Evolutionary conservation across 2,113 vertebrate genomes (phyloP), one percentile per base, ranked within the genome.

Genomic region (Microtus pennsylvanicus): DNA sequence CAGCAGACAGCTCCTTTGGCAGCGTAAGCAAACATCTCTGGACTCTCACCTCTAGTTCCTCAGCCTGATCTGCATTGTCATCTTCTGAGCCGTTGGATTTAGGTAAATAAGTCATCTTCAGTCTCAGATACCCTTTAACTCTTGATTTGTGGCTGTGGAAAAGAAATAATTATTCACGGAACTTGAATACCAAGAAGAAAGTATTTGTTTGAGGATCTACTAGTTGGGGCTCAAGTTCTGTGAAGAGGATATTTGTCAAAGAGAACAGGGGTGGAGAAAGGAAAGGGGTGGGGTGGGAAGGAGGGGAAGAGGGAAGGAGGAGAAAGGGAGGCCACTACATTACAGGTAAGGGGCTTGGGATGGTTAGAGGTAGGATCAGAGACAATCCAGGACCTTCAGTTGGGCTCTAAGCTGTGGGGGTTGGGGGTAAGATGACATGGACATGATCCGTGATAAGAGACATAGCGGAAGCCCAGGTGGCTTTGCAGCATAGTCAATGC

Each of bases 51-150:
- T 99, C 99, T 30, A 98, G 88, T 81, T 99, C 99, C 96, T 99
- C 99, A 4, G 98, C 98, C 97, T 99, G 99, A 93, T 99, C 99
- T 45, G 98, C 61, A 1, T 98, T 97, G 93, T 99, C 99, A 55
- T 99, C 99, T 97, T 99, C 99, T 83, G 99, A 99, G 42, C 98
- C 99, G 52, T 88, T 97, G 97, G 96, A 99, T 98, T 99, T 99
- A 94, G 99, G 99, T 85, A 99, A 98, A 88, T 99, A 99, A n/a
- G 99, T 99, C 99, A 99, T 99, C 99, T 99, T 99, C 95, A 99
- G 98, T 98, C 99, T 98, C 97, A 99, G 99, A 95, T 99, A 99
- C 97, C 99, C 99, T 98, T 99, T 99, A 95, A 99, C 99, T 98
- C 99, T 99, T 93, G 99, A 99, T 98, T 99, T 99, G 97, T 99